Conservation (phyloP, 2,888 invertebrate genomes). For the Drosophila rubida region DNA sequence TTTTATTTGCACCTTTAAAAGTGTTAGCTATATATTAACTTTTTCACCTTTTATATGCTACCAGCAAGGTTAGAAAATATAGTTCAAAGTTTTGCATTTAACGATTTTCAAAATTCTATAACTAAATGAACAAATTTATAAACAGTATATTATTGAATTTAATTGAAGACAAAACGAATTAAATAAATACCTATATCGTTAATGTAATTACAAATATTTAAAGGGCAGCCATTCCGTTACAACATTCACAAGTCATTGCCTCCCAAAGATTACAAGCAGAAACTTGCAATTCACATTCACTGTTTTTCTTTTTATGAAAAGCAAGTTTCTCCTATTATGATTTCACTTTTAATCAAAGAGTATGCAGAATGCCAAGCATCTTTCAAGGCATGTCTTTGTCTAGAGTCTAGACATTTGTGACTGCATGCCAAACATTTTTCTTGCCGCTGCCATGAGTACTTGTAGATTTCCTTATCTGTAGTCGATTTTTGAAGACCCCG, state of each 20-base stretch:
- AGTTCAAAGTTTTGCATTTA: too few relatives aligned
- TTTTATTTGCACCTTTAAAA: background rate
- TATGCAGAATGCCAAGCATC: background rate
- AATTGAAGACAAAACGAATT: background rate
- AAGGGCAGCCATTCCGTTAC: too few relatives aligned
- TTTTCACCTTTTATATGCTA: too few relatives aligned
- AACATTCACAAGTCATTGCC: too few relatives aligned
- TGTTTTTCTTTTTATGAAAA: background rate
- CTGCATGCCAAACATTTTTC: slow-evolving; percentile 13
- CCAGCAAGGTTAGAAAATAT: too few relatives aligned
- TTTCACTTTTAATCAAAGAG: background rate
- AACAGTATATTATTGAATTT: too few relatives aligned
- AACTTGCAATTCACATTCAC: background rate
- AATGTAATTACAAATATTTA: too few relatives aligned
- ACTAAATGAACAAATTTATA: too few relatives aligned
- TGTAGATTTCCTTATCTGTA: slow-evolving; percentile 17
- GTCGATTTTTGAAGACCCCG: slow-evolving; percentile 11
- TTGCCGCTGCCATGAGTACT: slow-evolving; percentile 9
- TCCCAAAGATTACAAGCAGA: background rate
- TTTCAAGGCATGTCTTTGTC: slow-evolving; percentile 12
- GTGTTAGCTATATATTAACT: background rate
- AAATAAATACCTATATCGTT: background rate
- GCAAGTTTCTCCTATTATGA: background rate
- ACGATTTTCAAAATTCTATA: too few relatives aligned
- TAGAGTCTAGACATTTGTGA: slow-evolving; percentile 16